phyloP scores from a whole-genome alignment of 2,888 invertebrate genomes.

The Melangyna quadrimaculata region DNA sequence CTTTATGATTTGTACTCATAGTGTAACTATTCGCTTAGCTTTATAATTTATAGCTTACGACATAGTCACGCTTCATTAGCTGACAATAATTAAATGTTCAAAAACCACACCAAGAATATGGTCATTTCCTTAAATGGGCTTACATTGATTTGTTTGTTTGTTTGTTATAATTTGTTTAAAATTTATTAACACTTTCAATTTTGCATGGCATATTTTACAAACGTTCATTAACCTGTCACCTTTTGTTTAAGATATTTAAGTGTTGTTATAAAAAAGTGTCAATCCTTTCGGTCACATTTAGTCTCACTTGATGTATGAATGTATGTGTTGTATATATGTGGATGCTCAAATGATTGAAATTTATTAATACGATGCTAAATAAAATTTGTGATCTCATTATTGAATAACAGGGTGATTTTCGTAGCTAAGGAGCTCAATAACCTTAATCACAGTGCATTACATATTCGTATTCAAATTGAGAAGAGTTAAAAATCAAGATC shows the following conservation, averaged over 20 bases:
- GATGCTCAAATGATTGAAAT: not conserved
- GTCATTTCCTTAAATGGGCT: conserved; percentile 4
- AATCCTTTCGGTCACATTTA: conserved; percentile 19
- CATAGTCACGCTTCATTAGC: not conserved
- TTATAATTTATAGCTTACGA: too few species aligned
- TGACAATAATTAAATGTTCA: conserved; percentile 11
- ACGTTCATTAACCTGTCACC: conserved; percentile 25
- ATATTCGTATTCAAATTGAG: not conserved
- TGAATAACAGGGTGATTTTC: conserved; percentile 30
- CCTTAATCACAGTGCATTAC: not conserved
- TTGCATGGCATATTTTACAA: not conserved
- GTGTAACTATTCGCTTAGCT: too few species aligned
- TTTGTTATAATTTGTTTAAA: conserved; percentile 8
- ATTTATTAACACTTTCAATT: conserved; percentile 26
- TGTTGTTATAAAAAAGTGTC: not conserved
- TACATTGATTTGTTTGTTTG: not conserved
- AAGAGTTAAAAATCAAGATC: not conserved
- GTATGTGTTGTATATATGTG: not conserved
- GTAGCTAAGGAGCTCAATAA: not conserved
- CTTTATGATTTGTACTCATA: too few species aligned
- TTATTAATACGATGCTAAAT: conserved; percentile 17
- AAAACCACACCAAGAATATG: not conserved
- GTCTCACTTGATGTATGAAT: not conserved
- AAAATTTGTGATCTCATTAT: conserved; percentile 31
- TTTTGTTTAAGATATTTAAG: not conserved